Conservation (phyloP, 2,888 invertebrate species). For the Plutella xylostella region DNA sequence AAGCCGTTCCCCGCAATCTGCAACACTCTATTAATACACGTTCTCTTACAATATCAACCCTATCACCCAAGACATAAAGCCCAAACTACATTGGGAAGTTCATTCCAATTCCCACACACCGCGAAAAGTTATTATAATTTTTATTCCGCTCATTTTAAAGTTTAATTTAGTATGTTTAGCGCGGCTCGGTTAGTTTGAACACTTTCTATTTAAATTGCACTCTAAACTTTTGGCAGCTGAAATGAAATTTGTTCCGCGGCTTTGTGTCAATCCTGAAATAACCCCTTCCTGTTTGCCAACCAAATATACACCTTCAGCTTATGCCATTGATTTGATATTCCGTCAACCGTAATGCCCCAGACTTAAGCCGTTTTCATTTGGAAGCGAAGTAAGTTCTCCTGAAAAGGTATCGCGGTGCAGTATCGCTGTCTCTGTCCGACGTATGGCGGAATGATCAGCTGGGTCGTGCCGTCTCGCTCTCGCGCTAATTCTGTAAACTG, state of each 20-base stretch:
- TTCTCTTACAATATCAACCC: too few species aligned
- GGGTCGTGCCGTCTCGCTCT: neutral
- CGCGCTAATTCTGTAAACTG: neutral
- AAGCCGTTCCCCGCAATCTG: too few species aligned
- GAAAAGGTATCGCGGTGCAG: conserved; percentile 56
- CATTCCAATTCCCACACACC: too few species aligned
- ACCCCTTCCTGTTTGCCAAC: conserved; percentile 19
- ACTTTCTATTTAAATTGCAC: conserved; percentile 43
- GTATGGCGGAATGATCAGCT: neutral
- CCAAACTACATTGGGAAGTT: too few species aligned
- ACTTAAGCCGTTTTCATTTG: conserved; percentile 24
- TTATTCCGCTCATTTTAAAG: too few species aligned
- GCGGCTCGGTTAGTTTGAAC: too few species aligned
- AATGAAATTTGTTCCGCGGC: conserved; percentile 57
- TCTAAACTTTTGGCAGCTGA: conserved; percentile 52
- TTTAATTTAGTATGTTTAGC: too few species aligned
- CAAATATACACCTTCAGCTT: conserved; percentile 9
- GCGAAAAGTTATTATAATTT: too few species aligned
- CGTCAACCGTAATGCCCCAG: neutral
- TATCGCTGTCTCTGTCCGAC: conserved; percentile 28
- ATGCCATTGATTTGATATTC: neutral
- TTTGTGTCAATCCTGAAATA: conserved; percentile 45
- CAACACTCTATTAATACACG: too few species aligned
- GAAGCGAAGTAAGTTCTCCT: conserved; percentile 29
- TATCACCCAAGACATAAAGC: too few species aligned